phyloP scores from a whole-genome alignment of 1,140 invertebrate genomes.

The Zaprionus inermis region DNA sequence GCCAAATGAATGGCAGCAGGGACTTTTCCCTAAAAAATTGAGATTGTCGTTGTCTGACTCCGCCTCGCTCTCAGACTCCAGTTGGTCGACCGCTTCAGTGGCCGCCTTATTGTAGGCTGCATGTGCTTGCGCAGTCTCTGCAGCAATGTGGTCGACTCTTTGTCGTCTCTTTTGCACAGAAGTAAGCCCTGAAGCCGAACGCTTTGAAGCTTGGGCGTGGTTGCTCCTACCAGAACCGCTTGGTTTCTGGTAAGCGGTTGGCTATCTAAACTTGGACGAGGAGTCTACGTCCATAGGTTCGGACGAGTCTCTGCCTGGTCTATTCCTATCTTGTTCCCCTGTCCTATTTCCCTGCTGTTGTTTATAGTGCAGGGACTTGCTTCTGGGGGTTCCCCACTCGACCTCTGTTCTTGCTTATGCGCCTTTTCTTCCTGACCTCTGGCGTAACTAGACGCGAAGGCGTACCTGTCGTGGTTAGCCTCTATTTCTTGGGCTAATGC shows the following conservation, averaged over 20 bases:
- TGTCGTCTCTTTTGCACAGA: too few species aligned
- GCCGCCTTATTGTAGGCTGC: too few species aligned
- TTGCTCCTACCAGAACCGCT: not conserved
- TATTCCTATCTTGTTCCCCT: not conserved
- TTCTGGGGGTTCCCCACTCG: not conserved
- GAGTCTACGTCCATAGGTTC: not conserved
- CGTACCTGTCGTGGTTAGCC: constrained; percentile 2
- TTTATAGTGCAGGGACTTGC: not conserved
- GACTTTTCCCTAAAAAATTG: too few species aligned
- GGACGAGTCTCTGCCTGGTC: not conserved
- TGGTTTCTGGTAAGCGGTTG: not conserved
- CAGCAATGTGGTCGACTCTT: not conserved
- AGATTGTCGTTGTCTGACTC: too few species aligned
- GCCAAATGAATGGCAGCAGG: too few species aligned
- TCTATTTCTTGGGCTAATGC: not conserved
- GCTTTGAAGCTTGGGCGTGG: too few species aligned
- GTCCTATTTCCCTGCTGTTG: not conserved
- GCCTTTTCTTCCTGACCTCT: too few species aligned
- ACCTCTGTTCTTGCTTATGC: not conserved
- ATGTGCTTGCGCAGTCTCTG: not conserved
- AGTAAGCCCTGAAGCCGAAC: too few species aligned
- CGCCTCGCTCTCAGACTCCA: too few species aligned
- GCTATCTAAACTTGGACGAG: not conserved
- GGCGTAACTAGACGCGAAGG: not conserved
- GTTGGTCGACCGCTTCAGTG: too few species aligned